Evolutionary conservation across 23 tunicate genomes (phyloP).

Genomic region (Styela plicata): DNA sequence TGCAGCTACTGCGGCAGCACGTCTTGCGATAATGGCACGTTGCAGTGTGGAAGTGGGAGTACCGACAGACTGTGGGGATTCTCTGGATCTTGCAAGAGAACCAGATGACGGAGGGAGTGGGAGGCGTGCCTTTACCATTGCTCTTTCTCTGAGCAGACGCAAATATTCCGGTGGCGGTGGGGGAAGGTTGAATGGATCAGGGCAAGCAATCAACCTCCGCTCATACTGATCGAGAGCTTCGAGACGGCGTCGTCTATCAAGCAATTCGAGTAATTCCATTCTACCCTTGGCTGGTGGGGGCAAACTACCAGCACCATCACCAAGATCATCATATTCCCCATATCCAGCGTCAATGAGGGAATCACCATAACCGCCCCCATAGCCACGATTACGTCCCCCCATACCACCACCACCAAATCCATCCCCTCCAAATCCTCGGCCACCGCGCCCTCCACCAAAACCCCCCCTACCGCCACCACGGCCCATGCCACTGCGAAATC

Average conservation of each 20-base stretch:
- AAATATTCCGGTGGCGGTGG: constrained; percentile 94
- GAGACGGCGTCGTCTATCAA: constrained; percentile 78
- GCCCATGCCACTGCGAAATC: constrained; percentile 30
- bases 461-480: constrained; percentile 51
- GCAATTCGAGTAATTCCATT: constrained; percentile 79
- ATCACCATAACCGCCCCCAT: constrained; percentile 40
- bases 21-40: constrained; percentile 76
- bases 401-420: constrained; percentile 7
- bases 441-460: constrained; percentile 29
- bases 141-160: constrained; percentile 73
- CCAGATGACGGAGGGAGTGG: constrained; percentile 69
- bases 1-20: constrained; percentile 73
- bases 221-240: constrained; percentile 89
- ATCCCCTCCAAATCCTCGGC: constrained; percentile 9
- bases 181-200: constrained; percentile 85
- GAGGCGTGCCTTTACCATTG: constrained; percentile 71
- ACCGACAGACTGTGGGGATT: constrained; percentile 68
- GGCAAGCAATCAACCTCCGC: constrained; percentile 75
- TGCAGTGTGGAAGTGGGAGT: constrained; percentile 56
- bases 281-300: constrained; percentile 89
- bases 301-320: constrained; percentile 35
- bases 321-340: constrained; percentile 38
- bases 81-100: constrained; percentile 35
- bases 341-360: background rate
- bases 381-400: constrained; percentile 26